Conservation (phyloP, 2,797 vertebrate genomes). For the Tenualosa thibaudeaui region DNA sequence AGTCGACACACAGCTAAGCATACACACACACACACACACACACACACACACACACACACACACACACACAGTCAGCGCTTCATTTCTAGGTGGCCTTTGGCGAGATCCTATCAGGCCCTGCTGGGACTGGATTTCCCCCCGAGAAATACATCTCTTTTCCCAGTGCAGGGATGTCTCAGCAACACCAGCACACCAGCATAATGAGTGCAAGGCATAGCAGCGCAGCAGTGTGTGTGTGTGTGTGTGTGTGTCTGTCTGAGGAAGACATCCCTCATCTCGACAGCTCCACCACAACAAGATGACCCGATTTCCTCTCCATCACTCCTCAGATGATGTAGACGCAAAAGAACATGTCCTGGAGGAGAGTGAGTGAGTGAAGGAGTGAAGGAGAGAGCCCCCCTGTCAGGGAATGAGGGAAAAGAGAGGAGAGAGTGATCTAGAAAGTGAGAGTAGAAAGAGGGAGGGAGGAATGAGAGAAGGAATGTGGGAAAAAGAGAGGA, state of each 20-base stretch:
- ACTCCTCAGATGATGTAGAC: neutral
- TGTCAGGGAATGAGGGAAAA: too few relatives aligned
- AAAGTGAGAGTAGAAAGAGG: too few relatives aligned
- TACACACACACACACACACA: neutral
- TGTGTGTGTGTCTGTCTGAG: too few relatives aligned
- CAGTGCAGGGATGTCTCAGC: neutral
- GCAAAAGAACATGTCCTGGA: neutral
- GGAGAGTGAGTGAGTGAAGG: neutral
- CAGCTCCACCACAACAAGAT: neutral
- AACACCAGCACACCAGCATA: neutral
- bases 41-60: neutral
- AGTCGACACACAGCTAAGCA: neutral
- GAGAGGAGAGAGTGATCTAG: too few relatives aligned
- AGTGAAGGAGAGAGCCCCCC: neutral
- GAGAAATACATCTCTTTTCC: neutral
- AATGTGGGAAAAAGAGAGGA: too few relatives aligned
- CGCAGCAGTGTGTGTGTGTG: too few relatives aligned
- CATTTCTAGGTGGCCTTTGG: neutral
- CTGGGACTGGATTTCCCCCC: neutral
- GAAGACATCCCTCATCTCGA: slow-evolving; percentile 1
- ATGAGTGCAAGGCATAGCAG: neutral
- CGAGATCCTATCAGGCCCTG: neutral
- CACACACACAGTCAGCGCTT: neutral
- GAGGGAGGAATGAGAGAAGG: too few relatives aligned
- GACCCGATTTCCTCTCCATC: neutral